A percentile compares a stretch with the other conserved stretches of the same genome.
These are phyloP conservation scores for Callorhinus ursinus DNA, from an alignment of 2,113 vertebrate species.

Conservation along the genomic window DNA sequence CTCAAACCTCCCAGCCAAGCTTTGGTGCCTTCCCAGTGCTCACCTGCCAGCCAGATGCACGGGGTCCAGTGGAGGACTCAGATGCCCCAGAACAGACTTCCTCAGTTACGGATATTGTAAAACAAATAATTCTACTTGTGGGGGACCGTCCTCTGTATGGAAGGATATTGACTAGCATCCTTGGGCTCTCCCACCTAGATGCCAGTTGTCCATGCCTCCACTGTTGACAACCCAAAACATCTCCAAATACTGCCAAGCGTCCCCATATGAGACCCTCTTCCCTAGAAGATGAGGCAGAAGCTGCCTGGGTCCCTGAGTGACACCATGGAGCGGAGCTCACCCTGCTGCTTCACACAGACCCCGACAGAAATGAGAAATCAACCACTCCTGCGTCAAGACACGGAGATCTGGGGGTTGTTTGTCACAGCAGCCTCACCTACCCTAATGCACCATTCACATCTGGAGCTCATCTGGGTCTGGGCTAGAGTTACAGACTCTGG, in stretches of 20 bases:
- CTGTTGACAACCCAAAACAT: not conserved
- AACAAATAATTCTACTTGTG: not conserved
- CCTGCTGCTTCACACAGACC: too few relatives aligned
- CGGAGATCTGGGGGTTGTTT: not conserved
- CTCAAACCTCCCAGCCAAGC: not conserved
- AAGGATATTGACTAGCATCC: not conserved
- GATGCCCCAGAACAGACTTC: not conserved
- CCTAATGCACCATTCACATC: not conserved
- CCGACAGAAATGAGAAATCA: not conserved
- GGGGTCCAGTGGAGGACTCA: not conserved
- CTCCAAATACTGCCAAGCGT: not conserved
- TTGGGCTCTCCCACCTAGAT: not conserved
- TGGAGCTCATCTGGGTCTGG: not conserved
- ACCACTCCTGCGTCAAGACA: fast-evolving
- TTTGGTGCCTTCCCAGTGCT: not conserved
- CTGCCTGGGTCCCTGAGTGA: not conserved
- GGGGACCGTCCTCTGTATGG: not conserved
- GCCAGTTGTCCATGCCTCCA: not conserved
- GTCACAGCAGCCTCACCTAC: not conserved
- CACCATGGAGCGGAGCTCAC: not conserved
- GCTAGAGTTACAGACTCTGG: not conserved
- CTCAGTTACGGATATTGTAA: not conserved
- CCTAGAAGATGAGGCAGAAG: not conserved
- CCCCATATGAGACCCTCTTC: not conserved
- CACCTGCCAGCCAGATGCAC: not conserved